Evolutionary conservation across 2,113 vertebrate genomes (phyloP).

Genomic region (Pipa parva): DNA sequence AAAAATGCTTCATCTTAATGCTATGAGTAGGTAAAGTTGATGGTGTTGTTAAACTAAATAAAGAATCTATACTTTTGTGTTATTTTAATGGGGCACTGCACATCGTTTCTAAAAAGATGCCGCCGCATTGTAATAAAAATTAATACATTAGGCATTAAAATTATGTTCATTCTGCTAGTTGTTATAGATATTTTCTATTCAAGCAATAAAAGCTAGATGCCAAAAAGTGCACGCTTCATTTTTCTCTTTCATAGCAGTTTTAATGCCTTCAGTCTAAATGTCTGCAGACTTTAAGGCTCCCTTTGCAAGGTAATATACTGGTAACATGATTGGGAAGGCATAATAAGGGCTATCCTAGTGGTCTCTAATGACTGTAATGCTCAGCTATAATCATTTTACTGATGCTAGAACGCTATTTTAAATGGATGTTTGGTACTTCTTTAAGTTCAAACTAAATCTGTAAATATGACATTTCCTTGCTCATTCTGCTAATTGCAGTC

Average conservation of each 20-base stretch:
- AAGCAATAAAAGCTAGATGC: constrained; percentile 36
- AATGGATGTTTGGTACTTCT: constrained; percentile 40
- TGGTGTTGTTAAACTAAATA: constrained; percentile 11
- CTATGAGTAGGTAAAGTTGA: constrained; percentile 9
- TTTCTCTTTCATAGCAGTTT: constrained; percentile 26
- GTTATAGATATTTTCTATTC: constrained; percentile 23
- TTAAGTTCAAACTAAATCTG: constrained; percentile 48
- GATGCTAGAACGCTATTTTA: constrained; percentile 42
- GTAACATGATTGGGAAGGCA: constrained; percentile 44
- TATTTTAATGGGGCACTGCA: constrained; percentile 21
- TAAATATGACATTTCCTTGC: constrained; percentile 46
- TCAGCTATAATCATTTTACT: constrained; percentile 42
- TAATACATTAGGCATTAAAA: constrained; percentile 25
- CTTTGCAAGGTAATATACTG: constrained; percentile 41
- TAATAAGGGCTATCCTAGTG: constrained; percentile 42
- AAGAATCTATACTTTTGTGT: constrained; percentile 15
- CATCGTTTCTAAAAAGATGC: constrained; percentile 33
- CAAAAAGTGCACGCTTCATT: constrained; percentile 37
- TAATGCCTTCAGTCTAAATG: constrained; percentile 34
- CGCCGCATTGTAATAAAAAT: constrained; percentile 32
- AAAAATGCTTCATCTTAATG: constrained; percentile 22
- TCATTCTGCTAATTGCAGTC: constrained; percentile 45
- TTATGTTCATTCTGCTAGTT: constrained; percentile 22
- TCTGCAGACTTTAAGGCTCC: constrained; percentile 47
- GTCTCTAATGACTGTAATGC: constrained; percentile 43